Percentiles rank a stretch among this genome's conserved stretches.
Conservation (phyloP, 2,888 invertebrate genomes). For the Orthosia incerta region DNA sequence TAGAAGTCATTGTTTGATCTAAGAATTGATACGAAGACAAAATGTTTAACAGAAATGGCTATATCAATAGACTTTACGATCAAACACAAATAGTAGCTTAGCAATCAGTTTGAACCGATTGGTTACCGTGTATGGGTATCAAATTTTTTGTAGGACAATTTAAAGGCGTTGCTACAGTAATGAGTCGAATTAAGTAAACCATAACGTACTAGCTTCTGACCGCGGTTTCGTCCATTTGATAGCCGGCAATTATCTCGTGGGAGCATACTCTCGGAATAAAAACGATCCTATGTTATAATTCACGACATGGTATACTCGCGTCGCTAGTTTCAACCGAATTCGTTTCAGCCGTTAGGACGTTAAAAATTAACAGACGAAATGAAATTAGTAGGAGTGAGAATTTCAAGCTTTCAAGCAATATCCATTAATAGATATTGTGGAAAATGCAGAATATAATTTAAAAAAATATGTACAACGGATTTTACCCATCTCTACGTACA, state of each 20-base stretch:
- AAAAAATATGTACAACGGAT: neutral
- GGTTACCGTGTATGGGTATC: neutral
- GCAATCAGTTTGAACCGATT: conserved; percentile 8
- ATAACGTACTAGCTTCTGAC: too few relatives aligned
- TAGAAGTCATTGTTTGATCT: neutral
- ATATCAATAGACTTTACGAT: conserved; percentile 23
- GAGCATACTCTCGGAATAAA: too few relatives aligned
- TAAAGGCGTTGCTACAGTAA: neutral
- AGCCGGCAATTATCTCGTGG: too few relatives aligned
- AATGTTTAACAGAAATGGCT: conserved; percentile 18
- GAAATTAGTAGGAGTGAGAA: neutral
- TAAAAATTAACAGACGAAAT: too few relatives aligned
- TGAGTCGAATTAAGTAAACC: neutral
- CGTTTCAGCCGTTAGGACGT: too few relatives aligned
- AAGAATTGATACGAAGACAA: conserved; percentile 1
- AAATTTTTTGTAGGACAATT: neutral
- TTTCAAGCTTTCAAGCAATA: neutral
- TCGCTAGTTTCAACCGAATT: too few relatives aligned
- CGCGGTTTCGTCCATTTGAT: too few relatives aligned
- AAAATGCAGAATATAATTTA: neutral
- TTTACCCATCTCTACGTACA: too few relatives aligned
- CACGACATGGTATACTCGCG: too few relatives aligned
- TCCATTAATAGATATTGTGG: too few relatives aligned
- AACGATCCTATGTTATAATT: too few relatives aligned
- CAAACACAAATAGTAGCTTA: conserved; percentile 14